Evolutionary conservation across 2,113 vertebrate species (phyloP).

Genomic region (Hirundichthys speculiger): DNA sequence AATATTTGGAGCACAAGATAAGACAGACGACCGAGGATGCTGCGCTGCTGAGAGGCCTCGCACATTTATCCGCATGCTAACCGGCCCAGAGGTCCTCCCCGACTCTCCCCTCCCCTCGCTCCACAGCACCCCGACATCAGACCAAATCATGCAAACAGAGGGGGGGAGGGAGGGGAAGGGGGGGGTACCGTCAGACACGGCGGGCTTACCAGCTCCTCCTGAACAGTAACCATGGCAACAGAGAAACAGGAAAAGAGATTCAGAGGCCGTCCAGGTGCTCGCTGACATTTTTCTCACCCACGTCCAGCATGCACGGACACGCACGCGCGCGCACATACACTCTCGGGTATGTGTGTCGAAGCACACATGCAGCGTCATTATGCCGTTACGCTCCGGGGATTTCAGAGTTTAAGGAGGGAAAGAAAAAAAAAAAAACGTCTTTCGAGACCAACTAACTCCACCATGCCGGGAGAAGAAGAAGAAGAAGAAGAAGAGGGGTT

Average conservation of each 20-base stretch:
- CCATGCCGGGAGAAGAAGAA: conserved; percentile 56
- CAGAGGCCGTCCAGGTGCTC: conserved; percentile 53
- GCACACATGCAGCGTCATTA: conserved; percentile 51
- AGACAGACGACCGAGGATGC: conserved; percentile 22
- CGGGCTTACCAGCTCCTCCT: conserved; percentile 75
- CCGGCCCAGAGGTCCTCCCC: conserved; percentile 7
- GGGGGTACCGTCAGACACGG: conserved; percentile 30
- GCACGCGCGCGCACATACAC: conserved; percentile 12
- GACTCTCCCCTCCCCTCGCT: conserved; percentile 4
- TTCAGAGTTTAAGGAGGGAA: conserved; percentile 8
- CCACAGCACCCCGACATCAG: conserved; percentile 21
- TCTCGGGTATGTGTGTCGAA: conserved; percentile 48
- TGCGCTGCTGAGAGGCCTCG: conserved; percentile 5
- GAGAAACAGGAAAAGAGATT: conserved; percentile 64
- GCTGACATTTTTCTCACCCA: background rate
- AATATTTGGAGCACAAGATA: conserved; percentile 16
- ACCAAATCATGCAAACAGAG: conserved; percentile 68
- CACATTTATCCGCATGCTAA: conserved; percentile 58
- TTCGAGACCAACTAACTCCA: conserved; percentile 26
- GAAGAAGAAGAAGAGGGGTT: conserved; percentile 32
- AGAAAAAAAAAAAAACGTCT: conserved; percentile 21
- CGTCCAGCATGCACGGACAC: background rate
- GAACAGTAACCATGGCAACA: conserved; percentile 62
- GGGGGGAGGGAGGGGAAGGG: background rate
- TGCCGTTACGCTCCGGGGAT: background rate